These are phyloP conservation scores for Geodia barretti DNA, from an alignment of 37 sponge, comb jelly and placozoan species.

Conservation along the genomic window DNA sequence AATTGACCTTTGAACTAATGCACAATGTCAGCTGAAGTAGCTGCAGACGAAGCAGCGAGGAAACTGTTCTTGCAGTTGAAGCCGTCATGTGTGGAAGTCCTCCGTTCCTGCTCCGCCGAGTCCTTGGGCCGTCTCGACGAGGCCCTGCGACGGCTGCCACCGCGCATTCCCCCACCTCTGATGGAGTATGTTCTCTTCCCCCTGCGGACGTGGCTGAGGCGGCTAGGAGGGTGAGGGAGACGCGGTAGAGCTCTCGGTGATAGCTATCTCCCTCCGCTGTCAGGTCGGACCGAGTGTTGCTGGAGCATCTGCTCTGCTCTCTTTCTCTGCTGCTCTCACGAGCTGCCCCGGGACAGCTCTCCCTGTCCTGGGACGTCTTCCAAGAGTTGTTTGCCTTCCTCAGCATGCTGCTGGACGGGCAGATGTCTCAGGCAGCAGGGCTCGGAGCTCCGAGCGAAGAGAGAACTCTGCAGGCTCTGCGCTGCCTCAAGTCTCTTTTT, in stretches of 20 bases:
- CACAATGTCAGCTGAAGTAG: too few species aligned
- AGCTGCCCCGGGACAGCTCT: constrained; percentile 12
- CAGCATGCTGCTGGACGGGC: constrained; percentile 50
- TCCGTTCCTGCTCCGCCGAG: constrained; percentile 38
- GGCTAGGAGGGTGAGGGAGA: constrained; percentile 16
- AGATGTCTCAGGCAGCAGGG: constrained; percentile 39
- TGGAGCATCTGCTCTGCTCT: neutral
- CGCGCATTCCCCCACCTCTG: constrained; percentile 31
- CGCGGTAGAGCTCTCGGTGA: neutral
- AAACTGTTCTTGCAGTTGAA: constrained; percentile 28
- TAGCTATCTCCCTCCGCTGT: neutral
- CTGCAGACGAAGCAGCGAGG: constrained; percentile 26
- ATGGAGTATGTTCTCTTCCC: constrained; percentile 64
- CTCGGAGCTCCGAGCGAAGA: neutral
- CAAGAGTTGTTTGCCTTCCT: constrained; percentile 43
- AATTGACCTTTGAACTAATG: too few species aligned
- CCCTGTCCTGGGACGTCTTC: constrained; percentile 14
- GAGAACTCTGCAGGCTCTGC: neutral
- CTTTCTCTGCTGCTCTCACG: constrained; percentile 1
- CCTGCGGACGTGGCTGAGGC: constrained; percentile 50
- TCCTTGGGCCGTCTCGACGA: constrained; percentile 5
- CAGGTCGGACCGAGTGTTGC: neutral
- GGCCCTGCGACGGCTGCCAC: constrained; percentile 3
- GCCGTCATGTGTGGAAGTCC: constrained; percentile 65
- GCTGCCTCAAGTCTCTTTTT: neutral